Evolutionary conservation across 2,797 vertebrate genomes (phyloP).

Genomic region (Myotis pilosus): DNA sequence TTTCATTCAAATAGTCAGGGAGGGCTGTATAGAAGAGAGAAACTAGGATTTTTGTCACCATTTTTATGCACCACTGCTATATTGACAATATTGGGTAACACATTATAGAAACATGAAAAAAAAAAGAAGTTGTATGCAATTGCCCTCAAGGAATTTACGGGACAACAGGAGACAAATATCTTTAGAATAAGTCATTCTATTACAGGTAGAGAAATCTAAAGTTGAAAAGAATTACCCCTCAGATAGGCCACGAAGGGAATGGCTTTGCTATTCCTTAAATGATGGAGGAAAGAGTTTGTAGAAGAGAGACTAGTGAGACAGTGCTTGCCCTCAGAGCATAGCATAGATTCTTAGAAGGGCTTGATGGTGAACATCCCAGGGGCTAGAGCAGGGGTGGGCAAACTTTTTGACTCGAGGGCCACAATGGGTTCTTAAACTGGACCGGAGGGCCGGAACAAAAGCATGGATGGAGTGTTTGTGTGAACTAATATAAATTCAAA

Average conservation of each 20-base stretch:
- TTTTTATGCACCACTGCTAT: neutral
- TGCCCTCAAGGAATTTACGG: neutral
- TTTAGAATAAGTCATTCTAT: constrained; percentile 1
- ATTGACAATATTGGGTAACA: neutral
- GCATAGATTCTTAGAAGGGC: neutral
- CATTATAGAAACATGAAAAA: neutral
- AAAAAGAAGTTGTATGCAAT: neutral
- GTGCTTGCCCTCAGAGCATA: neutral
- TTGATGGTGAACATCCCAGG: neutral
- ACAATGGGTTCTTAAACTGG: too few species aligned
- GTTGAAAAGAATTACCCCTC: neutral
- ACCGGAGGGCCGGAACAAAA: too few species aligned
- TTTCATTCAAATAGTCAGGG: neutral
- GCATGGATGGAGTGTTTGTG: too few species aligned
- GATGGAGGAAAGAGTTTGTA: neutral
- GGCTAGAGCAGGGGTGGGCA: too few species aligned
- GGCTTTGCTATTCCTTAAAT: neutral
- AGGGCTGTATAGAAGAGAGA: neutral
- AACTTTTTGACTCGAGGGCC: too few species aligned
- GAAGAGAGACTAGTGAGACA: neutral
- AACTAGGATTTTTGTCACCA: neutral
- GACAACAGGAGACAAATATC: neutral
- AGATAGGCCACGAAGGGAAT: neutral
- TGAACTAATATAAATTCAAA: too few species aligned
- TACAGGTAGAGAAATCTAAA: neutral